Percentiles rank a stretch among this genome's conserved stretches.
These are phyloP conservation scores for Rallus crepitans DNA, from an alignment of 2,797 vertebrate species.

Conservation along the genomic window DNA sequence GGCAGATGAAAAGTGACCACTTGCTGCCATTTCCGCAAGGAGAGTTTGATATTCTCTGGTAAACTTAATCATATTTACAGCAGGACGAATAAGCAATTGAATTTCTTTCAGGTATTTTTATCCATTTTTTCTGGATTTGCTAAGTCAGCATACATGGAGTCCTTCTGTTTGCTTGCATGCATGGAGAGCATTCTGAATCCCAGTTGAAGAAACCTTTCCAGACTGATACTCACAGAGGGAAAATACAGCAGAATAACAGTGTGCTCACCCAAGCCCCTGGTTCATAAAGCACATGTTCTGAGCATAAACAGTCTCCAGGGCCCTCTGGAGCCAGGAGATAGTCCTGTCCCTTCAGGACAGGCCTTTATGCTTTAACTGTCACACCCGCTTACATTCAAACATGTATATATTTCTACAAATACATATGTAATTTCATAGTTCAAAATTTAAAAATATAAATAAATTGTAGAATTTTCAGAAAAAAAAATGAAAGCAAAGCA, in stretches of 20 bases:
- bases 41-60: neutral
- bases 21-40: neutral
- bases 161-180: neutral
- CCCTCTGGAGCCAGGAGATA: neutral
- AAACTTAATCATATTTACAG: conserved; percentile 31
- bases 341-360: neutral
- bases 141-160: neutral
- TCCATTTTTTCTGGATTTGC: neutral
- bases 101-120: conserved; percentile 26
- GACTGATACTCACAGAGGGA: neutral
- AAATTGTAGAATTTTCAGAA: neutral
- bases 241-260: neutral
- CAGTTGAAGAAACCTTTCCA: neutral
- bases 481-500: neutral
- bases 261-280: neutral
- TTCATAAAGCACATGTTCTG: neutral
- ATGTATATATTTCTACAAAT: neutral
- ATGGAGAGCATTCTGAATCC: neutral
- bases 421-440: neutral
- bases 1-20: neutral
- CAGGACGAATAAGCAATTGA: neutral
- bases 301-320: neutral
- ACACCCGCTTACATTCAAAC: neutral
- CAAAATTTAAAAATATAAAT: neutral
- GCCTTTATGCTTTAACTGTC: neutral